Base-by-base conservation (phyloP, 23 tunicate species). In the Ascidia mentula region DNA sequence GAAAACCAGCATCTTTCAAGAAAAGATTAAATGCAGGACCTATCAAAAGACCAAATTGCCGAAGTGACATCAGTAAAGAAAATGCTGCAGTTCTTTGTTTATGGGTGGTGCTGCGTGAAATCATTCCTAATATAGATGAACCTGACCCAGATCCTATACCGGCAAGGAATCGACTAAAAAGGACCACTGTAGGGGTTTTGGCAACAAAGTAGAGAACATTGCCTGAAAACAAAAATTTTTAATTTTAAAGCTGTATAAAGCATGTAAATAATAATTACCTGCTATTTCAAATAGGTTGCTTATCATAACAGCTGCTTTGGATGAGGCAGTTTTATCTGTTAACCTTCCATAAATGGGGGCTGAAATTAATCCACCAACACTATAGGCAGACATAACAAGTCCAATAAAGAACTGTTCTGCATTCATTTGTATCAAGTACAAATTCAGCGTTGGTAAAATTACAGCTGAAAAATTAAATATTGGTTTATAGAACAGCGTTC, bases 121-220 rank as follows among this genome's bases (percentile, higher is more conserved):
- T 76, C 81, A 79, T 86, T 18, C 97, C 97, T 32, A 91, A 82
- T 5, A 91, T 91, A 8, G 91, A 86, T 26, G 97, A 86, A 37
- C 92, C 91, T 0, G 90, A 90, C 6, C 97, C 97, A 33, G 97
- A 86, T 77, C 97, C 97, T 28, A 91, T 79, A 6, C 97, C 97
- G 8, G 97, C 91, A 0, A 91, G n/a, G 24, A 90, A 86, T 28
- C 96, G 40, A 32, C 92, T 60, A 0, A 71, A 77, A 72, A 85
- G 31, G 12, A 91, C 77, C 87, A 91, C 77, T 15, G 73, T 72
- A 0, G 80, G 80, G 40, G 33, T 73, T 22, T 31, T 69, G 18
- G 92, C 80, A 36, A 75, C 77, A 35, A 91, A 74, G 38, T 91
- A 91, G 88, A 91, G 59, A 38, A 81, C 40, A 46, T 91, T 91